These are phyloP conservation scores for Scolopax rusticola DNA, from an alignment of 2,797 vertebrate species.

Conservation along the genomic window DNA sequence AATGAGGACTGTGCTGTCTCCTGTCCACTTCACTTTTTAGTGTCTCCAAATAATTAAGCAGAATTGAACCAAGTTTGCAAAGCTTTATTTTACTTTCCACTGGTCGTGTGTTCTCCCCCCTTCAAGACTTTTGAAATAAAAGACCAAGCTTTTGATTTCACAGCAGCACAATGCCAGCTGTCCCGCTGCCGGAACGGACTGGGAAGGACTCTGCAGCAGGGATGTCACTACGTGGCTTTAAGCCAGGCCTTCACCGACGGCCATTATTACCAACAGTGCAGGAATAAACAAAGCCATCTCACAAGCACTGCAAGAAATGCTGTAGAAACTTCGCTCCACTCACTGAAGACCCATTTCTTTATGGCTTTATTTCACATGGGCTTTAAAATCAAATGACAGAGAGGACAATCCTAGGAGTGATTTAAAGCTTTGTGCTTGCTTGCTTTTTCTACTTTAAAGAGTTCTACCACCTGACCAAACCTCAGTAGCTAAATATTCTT, in stretches of 20 bases:
- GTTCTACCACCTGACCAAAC: neutral
- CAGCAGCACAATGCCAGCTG: neutral
- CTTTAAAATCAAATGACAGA: neutral
- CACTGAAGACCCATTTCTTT: neutral
- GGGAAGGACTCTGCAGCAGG: neutral
- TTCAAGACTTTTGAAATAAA: neutral
- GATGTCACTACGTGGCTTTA: neutral
- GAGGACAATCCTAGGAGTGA: neutral
- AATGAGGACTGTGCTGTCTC: neutral
- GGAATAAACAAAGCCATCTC: conserved; percentile 5
- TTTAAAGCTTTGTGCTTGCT: neutral
- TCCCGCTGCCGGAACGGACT: neutral
- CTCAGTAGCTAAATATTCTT: neutral
- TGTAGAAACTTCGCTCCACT: neutral
- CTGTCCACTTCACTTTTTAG: neutral
- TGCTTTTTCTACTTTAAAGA: neutral
- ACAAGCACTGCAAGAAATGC: neutral
- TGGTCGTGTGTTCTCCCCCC: neutral
- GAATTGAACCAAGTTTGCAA: neutral
- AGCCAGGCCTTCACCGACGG: conserved; percentile 29
- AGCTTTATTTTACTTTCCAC: neutral
- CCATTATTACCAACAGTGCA: conserved; percentile 5
- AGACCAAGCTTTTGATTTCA: neutral
- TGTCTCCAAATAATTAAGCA: neutral
- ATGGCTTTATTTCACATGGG: neutral